Percentiles rank a stretch among this genome's conserved stretches.
Conservation (phyloP, 35 echinoderm and acorn worm species). For the Acanthaster planci region DNA sequence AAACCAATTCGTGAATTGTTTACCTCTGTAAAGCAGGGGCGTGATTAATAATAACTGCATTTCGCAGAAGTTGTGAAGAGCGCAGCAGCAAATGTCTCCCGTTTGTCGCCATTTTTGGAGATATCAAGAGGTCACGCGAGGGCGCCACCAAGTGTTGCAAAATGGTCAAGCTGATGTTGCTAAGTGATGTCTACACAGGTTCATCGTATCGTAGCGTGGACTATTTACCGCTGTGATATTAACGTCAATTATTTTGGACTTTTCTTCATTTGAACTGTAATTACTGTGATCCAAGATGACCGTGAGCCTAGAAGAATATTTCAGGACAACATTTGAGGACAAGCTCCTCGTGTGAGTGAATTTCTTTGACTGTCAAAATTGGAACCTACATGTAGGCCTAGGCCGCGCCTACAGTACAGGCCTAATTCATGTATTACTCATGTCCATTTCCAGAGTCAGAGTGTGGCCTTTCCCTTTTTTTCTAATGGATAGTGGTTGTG, state of each 20-base stretch:
- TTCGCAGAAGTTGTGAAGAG: constrained; percentile 15
- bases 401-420: no score
- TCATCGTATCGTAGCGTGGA: neutral
- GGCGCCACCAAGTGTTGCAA: neutral
- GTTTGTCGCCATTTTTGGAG: constrained; percentile 31
- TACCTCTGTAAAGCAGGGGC: constrained; percentile 22
- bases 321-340: constrained; percentile 98
- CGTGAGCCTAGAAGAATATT: constrained; percentile 94
- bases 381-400: no score
- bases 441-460: no score
- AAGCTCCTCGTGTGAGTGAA: constrained; percentile 98
- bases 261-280: neutral
- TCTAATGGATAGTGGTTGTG: no score
- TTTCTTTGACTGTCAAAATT: neutral
- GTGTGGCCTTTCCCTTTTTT: no score
- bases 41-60: constrained; percentile 12
- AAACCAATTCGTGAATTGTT: neutral
- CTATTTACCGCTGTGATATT: neutral
- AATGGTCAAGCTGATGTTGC: constrained; percentile 5
- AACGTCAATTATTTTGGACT: neutral
- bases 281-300: constrained; percentile 65
- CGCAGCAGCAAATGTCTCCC: constrained; percentile 9
- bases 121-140: neutral
- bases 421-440: no score
- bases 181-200: constrained; percentile 20